These are phyloP conservation scores for Aradophagus sp. DNA, from an alignment of 1,140 invertebrate genomes.

Conservation along the genomic window DNA sequence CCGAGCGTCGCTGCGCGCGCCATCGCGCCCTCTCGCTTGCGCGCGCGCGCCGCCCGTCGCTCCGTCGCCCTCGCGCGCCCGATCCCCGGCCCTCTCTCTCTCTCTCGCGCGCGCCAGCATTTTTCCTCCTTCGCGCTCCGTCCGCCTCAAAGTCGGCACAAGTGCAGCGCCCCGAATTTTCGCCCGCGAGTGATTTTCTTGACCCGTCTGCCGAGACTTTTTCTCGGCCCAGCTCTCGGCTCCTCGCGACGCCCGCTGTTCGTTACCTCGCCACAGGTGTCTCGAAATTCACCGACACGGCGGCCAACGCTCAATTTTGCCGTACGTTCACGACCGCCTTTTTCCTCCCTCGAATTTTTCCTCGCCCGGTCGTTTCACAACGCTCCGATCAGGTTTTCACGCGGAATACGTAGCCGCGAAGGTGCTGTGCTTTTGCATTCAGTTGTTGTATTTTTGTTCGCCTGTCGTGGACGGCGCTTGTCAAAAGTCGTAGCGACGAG, in stretches of 20 bases:
- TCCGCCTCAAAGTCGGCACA: conserved; percentile 26
- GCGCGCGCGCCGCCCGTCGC: neutral
- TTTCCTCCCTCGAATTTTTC: neutral
- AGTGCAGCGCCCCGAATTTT: conserved; percentile 24
- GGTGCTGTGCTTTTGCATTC: too few relatives aligned
- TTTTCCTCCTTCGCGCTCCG: conserved; percentile 10
- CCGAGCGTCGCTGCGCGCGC: conserved; percentile 31
- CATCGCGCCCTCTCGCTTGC: conserved; percentile 20
- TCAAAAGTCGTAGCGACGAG: too few relatives aligned
- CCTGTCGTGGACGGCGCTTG: too few relatives aligned
- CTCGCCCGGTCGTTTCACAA: too few relatives aligned
- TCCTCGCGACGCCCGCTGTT: too few relatives aligned
- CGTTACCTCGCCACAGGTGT: conserved; percentile 26
- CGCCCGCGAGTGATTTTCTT: neutral
- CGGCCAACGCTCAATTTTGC: conserved; percentile 9
- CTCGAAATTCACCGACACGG: conserved; percentile 1
- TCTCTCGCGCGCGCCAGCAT: conserved; percentile 8
- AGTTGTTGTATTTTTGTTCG: too few relatives aligned
- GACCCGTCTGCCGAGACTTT: too few relatives aligned
- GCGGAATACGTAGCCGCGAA: too few relatives aligned
- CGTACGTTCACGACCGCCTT: conserved; percentile 15
- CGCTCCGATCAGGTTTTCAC: conserved; percentile 5
- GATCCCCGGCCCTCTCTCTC: neutral
- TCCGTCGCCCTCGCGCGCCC: neutral
- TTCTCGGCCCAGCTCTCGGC: too few relatives aligned